These are phyloP conservation scores for Leptestheria dahalacensis DNA, from an alignment of 1,140 invertebrate genomes.

Conservation along the genomic window DNA sequence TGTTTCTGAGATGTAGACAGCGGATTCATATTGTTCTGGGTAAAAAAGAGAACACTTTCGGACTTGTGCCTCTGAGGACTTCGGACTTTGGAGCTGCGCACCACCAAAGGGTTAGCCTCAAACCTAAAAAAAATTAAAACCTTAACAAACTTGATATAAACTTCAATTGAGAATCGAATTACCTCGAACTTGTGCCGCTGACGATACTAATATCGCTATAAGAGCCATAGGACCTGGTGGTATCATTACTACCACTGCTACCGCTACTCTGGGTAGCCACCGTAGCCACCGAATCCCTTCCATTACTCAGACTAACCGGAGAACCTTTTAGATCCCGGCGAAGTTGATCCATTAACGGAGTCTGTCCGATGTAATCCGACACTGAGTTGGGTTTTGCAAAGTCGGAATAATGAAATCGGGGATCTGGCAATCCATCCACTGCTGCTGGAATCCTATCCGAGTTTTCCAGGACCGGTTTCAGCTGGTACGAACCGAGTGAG, in stretches of 20 bases:
- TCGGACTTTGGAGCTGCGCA: constrained; percentile 59
- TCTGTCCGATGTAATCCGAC: not conserved
- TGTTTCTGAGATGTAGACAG: too few species aligned
- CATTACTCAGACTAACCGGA: constrained; percentile 22
- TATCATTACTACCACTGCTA: constrained; percentile 55
- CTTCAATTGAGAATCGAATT: not conserved
- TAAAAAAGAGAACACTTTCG: constrained; percentile 56
- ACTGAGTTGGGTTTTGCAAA: too few species aligned
- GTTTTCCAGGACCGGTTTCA: constrained; percentile 57
- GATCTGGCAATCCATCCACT: constrained; percentile 18
- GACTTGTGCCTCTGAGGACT: constrained; percentile 64
- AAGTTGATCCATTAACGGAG: not conserved
- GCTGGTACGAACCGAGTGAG: constrained; percentile 47
- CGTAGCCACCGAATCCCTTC: constrained; percentile 48
- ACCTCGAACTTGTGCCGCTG: constrained; percentile 5
- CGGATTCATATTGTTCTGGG: too few species aligned
- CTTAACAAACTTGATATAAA: not conserved
- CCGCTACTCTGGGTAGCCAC: constrained; percentile 32
- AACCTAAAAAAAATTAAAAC: not conserved
- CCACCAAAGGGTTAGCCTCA: constrained; percentile 41
- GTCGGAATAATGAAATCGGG: not conserved
- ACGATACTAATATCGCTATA: constrained; percentile 57
- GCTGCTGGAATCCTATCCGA: constrained; percentile 52
- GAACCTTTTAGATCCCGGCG: not conserved
- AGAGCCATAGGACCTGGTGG: constrained; percentile 64